Conservation (phyloP, 2,888 invertebrate species). For the Drosophila limbata region DNA sequence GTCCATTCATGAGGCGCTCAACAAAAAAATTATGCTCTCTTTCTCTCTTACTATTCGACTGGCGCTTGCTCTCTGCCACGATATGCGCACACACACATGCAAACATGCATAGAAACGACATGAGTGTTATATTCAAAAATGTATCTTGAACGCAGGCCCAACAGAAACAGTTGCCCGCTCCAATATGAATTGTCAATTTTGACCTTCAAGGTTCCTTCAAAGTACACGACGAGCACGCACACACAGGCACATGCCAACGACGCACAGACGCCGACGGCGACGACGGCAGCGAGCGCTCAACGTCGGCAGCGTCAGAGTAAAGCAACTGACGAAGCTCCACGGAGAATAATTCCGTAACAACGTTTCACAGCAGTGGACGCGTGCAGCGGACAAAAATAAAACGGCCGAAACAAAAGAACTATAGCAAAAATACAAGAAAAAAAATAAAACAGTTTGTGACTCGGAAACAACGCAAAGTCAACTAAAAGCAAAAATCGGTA, state of each 20-base stretch:
- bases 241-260: constrained; percentile 28
- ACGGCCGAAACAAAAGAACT: constrained; percentile 42
- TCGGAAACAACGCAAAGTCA: constrained; percentile 44
- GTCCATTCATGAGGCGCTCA: constrained; percentile 44
- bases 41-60: background rate
- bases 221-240: constrained; percentile 65
- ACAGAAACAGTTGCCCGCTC: constrained; percentile 56
- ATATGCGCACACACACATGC: constrained; percentile 12
- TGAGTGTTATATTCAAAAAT: constrained; percentile 32
- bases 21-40: constrained; percentile 31
- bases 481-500: constrained; percentile 34
- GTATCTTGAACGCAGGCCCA: constrained; percentile 59
- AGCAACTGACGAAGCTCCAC: constrained; percentile 61
- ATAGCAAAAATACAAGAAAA: constrained; percentile 11
- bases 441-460: constrained; percentile 39
- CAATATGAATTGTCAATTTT: constrained; percentile 84
- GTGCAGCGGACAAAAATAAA: constrained; percentile 75
- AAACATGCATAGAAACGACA: background rate
- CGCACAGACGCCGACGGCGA: constrained; percentile 37
- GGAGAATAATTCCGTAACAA: constrained; percentile 82
- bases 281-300: constrained; percentile 30
- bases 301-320: constrained; percentile 48
- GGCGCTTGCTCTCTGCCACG: constrained; percentile 23
- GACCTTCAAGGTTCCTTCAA: constrained; percentile 85
- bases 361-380: constrained; percentile 82